Percentiles rank a stretch among this genome's conserved stretches.
Conservation (phyloP, 2,113 vertebrate genomes). For the Lipotes vexillifer region DNA sequence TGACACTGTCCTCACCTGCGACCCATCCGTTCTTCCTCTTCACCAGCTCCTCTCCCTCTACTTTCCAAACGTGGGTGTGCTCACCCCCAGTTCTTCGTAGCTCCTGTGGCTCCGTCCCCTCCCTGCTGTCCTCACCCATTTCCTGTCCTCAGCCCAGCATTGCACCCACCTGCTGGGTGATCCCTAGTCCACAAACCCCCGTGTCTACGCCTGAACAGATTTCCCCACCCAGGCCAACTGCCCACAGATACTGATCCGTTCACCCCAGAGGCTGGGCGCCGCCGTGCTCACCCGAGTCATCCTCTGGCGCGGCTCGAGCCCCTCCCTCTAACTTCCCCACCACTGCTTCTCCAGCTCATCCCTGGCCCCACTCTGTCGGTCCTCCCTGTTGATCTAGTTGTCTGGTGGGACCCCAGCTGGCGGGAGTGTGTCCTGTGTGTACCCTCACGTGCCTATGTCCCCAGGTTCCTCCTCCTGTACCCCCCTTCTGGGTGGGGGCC, state of each 20-base stretch:
- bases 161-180: accelerated
- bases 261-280: background rate
- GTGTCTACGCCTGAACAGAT: background rate
- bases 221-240: background rate
- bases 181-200: background rate
- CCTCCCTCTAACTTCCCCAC: background rate
- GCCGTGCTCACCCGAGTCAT: accelerated
- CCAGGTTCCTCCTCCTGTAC: background rate
- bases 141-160: background rate
- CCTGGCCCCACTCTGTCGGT: background rate
- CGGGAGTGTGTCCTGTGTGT: background rate
- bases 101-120: background rate
- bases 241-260: background rate
- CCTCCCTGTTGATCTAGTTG: background rate
- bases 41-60: background rate
- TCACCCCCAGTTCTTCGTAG: background rate
- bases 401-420: background rate
- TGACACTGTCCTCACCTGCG: background rate
- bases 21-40: background rate
- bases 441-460: background rate
- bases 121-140: background rate
- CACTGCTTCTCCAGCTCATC: background rate
- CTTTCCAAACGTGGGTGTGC: background rate
- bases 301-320: background rate
- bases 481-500: background rate